Base-by-base conservation (phyloP, 1,140 invertebrate genomes). In the Hyposmocoma kahamanoa region DNA sequence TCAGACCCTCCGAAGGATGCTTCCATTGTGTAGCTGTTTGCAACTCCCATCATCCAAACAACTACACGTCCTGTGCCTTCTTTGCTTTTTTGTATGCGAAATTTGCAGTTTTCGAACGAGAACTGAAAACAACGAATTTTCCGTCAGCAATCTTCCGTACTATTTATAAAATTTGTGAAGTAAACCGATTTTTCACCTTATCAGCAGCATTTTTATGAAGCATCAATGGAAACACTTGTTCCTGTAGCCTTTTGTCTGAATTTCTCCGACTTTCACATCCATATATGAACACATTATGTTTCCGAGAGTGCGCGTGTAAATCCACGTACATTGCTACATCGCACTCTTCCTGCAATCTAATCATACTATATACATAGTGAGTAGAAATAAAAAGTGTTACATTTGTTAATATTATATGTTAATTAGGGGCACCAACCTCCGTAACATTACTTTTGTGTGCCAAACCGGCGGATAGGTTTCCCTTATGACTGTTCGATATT, bases 261-360 rank as follows among this genome's bases (percentile, higher is more conserved):
- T 91, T 90, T 62, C 92, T 88, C 65, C 93, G 90, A 82, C 93
- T 96, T 87, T 98, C 96, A 87, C 97, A 98, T 57, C 97, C 97
- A 81, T 98, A 98, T 59, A 98, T 92, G 76, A 99, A 99, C 62
- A 98, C 92, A 82, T 98, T 98, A 79, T 97, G 95, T 74, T 94
- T 94, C 47, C 96, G 88, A 3, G 96, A 98, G 87, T 98, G 97
- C 28, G 96, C 96, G 83, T 99, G 97, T 58, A 98, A 90, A 88
- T 99, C 97, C 79, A 97, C 97, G 73, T 96, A 98, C 87, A 98
- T 92, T 50, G 95, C 92, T 18, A 97, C 95, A 39, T 95, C 95
- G 75, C 95, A 95, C 86, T 98, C 96, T 74, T 97, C 95, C 73
- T 96, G 91, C 65, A 96, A 87, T 85, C 94, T 93, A 62, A 36